These are phyloP conservation scores for Tiliacea citrago DNA, from an alignment of 2,888 invertebrate species.

Conservation along the genomic window DNA sequence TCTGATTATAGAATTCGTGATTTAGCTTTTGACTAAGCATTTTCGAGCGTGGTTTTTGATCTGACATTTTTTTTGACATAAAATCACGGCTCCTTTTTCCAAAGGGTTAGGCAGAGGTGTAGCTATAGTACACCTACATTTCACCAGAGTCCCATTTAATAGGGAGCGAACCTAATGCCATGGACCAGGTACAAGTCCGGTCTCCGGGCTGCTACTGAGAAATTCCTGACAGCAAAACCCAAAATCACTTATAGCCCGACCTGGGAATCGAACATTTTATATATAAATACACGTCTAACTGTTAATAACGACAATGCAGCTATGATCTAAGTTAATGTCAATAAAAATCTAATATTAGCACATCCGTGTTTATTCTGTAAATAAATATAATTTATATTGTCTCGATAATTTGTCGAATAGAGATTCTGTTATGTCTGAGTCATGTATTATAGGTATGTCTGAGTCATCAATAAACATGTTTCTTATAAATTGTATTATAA, in stretches of 20 bases:
- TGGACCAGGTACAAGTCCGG: too few species aligned
- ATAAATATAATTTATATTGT: constrained; percentile 48
- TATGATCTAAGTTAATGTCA: constrained; percentile 34
- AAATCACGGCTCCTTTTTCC: too few species aligned
- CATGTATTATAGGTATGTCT: too few species aligned
- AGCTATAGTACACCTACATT: not conserved
- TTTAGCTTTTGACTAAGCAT: not conserved
- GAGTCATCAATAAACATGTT: constrained; percentile 27
- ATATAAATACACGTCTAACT: not conserved
- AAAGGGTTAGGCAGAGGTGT: too few species aligned
- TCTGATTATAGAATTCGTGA: not conserved
- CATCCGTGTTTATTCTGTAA: constrained; percentile 39
- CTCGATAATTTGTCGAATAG: constrained; percentile 40
- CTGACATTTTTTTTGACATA: not conserved
- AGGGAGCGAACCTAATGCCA: too few species aligned
- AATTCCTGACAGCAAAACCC: too few species aligned
- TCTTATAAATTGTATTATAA: constrained; percentile 10
- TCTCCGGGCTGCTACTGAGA: too few species aligned
- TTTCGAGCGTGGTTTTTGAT: not conserved
- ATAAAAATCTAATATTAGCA: constrained; percentile 38
- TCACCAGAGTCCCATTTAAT: too few species aligned
- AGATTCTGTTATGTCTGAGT: constrained; percentile 19
- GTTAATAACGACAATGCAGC: not conserved
- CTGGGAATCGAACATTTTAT: not conserved
- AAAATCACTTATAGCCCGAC: not conserved